phyloP scores from a whole-genome alignment of 2,888 invertebrate species.

The Palloptera scutellata region DNA sequence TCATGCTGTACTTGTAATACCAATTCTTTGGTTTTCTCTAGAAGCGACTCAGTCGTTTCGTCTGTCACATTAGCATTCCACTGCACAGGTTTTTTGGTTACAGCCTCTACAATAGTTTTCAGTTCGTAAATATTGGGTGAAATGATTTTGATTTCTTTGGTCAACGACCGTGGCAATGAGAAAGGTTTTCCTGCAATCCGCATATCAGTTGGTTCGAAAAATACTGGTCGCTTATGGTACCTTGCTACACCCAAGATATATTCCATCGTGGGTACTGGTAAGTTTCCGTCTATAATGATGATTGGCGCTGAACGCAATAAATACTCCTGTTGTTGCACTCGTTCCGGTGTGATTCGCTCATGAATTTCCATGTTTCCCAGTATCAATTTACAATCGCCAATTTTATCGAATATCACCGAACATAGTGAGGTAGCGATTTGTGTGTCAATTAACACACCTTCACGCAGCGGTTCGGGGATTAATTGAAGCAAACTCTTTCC shows the following conservation, averaged over 20 bases:
- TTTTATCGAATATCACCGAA: constrained; percentile 75
- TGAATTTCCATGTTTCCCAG: constrained; percentile 89
- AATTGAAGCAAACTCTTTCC: constrained; percentile 63
- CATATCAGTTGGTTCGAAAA: constrained; percentile 90
- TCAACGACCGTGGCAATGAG: constrained; percentile 47
- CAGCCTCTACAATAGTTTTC: constrained; percentile 70
- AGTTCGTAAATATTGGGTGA: constrained; percentile 86
- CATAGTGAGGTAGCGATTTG: constrained; percentile 73
- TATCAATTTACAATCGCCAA: constrained; percentile 81
- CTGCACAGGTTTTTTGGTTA: constrained; percentile 51
- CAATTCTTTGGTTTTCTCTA: constrained; percentile 56
- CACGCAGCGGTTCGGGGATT: constrained; percentile 57
- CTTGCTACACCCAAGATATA: constrained; percentile 71
- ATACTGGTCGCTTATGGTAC: constrained; percentile 76
- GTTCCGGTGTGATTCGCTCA: constrained; percentile 71
- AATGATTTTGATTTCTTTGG: constrained; percentile 66
- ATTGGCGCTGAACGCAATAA: constrained; percentile 73
- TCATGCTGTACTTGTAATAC: constrained; percentile 63
- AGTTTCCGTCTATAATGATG: constrained; percentile 86
- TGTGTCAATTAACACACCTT: constrained; percentile 53
- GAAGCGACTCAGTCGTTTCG: constrained; percentile 33
- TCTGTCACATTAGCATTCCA: constrained; percentile 30
- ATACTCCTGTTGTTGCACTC: constrained; percentile 71
- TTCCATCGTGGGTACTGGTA: constrained; percentile 73
- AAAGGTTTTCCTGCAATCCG: constrained; percentile 79